Conservation (phyloP, 2,888 invertebrate genomes). For the Hydraecia micacea region DNA sequence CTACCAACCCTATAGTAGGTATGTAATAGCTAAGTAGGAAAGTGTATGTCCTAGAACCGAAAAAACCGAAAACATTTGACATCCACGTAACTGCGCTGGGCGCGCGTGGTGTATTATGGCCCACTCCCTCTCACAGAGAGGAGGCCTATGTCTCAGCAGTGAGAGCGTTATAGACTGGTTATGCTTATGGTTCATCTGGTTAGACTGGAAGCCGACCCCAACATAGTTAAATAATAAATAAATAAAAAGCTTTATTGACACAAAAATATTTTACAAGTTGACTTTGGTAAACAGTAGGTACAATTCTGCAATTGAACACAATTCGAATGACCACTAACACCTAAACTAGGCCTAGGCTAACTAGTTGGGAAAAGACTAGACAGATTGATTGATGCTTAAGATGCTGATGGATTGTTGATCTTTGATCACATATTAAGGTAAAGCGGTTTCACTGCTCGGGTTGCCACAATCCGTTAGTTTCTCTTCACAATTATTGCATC, state of each 20-base stretch:
- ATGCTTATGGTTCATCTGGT: not conserved
- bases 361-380: too few relatives aligned
- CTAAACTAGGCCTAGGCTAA: too few relatives aligned
- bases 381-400: too few relatives aligned
- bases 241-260: too few relatives aligned
- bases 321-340: too few relatives aligned
- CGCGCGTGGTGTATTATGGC: not conserved
- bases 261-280: too few relatives aligned
- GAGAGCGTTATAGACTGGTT: not conserved
- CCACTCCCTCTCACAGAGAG: not conserved
- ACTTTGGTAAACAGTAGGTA: too few relatives aligned
- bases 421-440: not conserved
- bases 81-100: accelerated
- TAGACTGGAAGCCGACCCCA: too few relatives aligned
- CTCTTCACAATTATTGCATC: constrained; percentile 5
- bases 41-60: not conserved
- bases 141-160: not conserved
- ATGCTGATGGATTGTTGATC: too few relatives aligned
- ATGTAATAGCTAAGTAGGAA: not conserved
- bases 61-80: not conserved
- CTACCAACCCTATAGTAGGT: not conserved
- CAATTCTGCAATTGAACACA: too few relatives aligned
- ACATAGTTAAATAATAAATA: too few relatives aligned
- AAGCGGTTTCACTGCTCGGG: not conserved
- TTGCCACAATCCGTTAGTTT: not conserved